A percentile compares a stretch with the other conserved stretches of the same genome.
Conservation (phyloP, 2,797 vertebrate genomes). For the Muscicapa comitata region DNA sequence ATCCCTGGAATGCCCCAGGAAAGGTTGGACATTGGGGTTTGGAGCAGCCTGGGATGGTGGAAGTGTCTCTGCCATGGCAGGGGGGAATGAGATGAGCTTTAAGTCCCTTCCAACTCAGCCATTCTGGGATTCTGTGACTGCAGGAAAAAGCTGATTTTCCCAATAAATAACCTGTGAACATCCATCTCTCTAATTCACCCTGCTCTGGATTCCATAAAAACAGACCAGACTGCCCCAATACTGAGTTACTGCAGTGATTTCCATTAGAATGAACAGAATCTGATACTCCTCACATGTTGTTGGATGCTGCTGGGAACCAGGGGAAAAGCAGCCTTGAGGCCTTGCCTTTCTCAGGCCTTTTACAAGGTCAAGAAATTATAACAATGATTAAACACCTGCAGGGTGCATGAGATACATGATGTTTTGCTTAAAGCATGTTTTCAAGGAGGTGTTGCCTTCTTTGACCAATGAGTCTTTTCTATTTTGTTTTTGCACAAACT, state of each 20-base stretch:
- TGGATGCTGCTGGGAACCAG: too few species aligned
- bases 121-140: not conserved
- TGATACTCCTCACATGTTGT: rapidly evolving
- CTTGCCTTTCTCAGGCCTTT: too few species aligned
- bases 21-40: rapidly evolving
- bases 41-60: rapidly evolving
- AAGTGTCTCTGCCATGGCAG: rapidly evolving
- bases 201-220: not conserved
- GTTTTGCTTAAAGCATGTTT: too few species aligned
- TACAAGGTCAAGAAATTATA: too few species aligned
- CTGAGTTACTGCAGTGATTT: not conserved
- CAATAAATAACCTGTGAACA: not conserved
- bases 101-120: not conserved
- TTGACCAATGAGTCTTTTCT: too few species aligned
- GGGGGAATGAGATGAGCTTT: not conserved
- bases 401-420: too few species aligned
- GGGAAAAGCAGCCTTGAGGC: too few species aligned
- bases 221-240: not conserved
- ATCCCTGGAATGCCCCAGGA: not conserved
- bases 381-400: too few species aligned
- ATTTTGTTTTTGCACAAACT: too few species aligned
- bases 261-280: not conserved
- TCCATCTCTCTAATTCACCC: not conserved
- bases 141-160: not conserved
- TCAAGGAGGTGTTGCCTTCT: too few species aligned